phyloP scores from a whole-genome alignment of 2,797 vertebrate species.

The Loriculus beryllinus region DNA sequence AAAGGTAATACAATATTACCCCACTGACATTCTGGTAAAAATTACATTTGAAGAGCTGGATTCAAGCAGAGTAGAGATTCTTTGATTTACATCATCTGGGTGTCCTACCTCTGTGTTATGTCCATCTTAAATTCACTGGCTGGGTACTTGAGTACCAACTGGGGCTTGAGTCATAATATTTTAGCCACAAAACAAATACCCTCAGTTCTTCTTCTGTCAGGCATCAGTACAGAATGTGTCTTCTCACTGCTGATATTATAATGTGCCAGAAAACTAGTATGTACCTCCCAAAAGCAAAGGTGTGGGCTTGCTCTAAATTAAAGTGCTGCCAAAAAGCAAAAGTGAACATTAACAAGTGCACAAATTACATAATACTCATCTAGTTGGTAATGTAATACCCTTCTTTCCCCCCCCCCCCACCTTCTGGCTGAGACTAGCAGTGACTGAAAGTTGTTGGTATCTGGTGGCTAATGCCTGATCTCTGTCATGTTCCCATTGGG shows the following conservation, averaged over 20 bases:
- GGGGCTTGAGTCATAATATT: not conserved
- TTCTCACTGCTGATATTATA: not conserved
- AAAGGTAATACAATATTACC: not conserved
- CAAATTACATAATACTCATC: not conserved
- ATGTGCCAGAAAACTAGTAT: not conserved
- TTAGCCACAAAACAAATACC: not conserved
- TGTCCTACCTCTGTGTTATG: not conserved
- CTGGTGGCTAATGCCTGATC: not conserved
- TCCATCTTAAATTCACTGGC: not conserved
- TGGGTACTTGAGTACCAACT: not conserved
- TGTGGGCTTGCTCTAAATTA: constrained; percentile 20
- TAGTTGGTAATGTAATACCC: not conserved
- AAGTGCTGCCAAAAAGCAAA: constrained; percentile 34
- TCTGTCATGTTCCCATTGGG: not conserved
- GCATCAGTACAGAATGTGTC: not conserved
- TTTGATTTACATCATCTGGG: not conserved
- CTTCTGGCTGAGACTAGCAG: not conserved
- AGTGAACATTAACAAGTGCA: not conserved
- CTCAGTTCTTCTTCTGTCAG: not conserved
- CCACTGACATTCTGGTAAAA: not conserved
- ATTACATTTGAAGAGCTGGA: not conserved
- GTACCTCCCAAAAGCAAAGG: not conserved
- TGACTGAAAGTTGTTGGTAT: not conserved
- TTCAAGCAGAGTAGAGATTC: not conserved
- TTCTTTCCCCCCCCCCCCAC: not conserved